Conservation (phyloP, 2,888 invertebrate species). For the Orthosia cruda region DNA sequence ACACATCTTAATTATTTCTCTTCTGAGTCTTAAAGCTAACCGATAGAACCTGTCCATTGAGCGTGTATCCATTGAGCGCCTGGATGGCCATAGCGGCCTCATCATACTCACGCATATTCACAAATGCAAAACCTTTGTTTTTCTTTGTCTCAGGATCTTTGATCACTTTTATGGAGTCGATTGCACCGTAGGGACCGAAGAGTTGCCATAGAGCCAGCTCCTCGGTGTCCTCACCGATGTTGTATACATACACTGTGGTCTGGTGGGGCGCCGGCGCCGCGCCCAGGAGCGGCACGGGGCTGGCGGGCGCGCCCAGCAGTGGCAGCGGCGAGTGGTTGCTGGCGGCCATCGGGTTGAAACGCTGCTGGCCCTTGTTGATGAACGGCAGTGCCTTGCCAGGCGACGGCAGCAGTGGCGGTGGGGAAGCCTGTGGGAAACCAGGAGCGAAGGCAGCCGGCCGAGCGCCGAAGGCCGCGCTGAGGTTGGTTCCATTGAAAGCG, state of each 20-base stretch:
- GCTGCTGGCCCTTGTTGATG: slow-evolving; percentile 90
- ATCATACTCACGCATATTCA: slow-evolving; percentile 91
- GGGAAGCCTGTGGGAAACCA: slow-evolving; percentile 88
- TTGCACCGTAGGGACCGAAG: slow-evolving; percentile 91
- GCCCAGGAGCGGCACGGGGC: slow-evolving; percentile 87
- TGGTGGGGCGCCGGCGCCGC: slow-evolving; percentile 86
- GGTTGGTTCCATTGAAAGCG: slow-evolving; percentile 85
- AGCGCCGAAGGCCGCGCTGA: slow-evolving; percentile 86
- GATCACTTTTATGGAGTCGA: slow-evolving; percentile 91
- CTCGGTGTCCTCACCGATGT: slow-evolving; percentile 90
- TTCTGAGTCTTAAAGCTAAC: slow-evolving; percentile 92
- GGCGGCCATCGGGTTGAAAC: slow-evolving; percentile 90
- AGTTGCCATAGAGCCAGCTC: slow-evolving; percentile 91
- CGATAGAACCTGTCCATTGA: slow-evolving; percentile 91
- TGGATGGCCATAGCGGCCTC: slow-evolving; percentile 91
- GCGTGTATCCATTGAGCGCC: slow-evolving; percentile 91
- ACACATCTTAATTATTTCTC: slow-evolving; percentile 87
- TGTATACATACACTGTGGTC: slow-evolving; percentile 91
- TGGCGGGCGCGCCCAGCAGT: slow-evolving; percentile 87
- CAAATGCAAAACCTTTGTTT: slow-evolving; percentile 91
- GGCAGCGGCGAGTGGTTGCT: slow-evolving; percentile 88
- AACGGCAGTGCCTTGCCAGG: slow-evolving; percentile 90
- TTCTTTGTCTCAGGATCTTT: slow-evolving; percentile 91
- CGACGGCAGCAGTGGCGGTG: slow-evolving; percentile 89
- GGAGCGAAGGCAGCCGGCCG: slow-evolving; percentile 85